Evolutionary conservation across 1,140 invertebrate genomes (phyloP).

Genomic region (Babylonia areolata): DNA sequence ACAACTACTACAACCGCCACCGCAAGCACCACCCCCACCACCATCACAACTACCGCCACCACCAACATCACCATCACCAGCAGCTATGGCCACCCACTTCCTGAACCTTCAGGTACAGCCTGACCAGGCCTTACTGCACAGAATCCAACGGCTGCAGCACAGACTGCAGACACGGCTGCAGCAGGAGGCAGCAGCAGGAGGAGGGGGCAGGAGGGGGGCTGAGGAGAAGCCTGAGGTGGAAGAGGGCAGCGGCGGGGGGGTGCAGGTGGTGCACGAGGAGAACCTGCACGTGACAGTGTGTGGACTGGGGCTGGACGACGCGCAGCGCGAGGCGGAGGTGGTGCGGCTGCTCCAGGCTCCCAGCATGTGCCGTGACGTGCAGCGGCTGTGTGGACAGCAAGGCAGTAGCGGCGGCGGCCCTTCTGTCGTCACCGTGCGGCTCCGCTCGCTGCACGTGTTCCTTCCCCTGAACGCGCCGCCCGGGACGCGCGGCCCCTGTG

Average conservation of each 20-base stretch:
- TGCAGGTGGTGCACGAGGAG: no score
- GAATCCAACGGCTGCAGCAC: background rate
- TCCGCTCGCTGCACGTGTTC: background rate
- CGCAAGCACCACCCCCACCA: no score
- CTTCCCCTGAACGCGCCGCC: background rate
- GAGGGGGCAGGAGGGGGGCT: background rate
- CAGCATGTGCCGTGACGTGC: background rate
- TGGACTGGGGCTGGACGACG: no score
- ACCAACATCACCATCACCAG: no score
- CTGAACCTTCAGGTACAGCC: background rate
- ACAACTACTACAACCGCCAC: no score
- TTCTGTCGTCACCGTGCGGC: no score
- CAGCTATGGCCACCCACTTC: background rate
- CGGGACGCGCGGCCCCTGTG: background rate
- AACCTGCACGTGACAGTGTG: no score
- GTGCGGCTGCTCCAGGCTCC: background rate
- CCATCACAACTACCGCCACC: no score
- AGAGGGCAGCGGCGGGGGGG: background rate
- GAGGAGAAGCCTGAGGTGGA: background rate
- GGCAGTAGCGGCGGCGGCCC: background rate
- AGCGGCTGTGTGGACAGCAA: background rate
- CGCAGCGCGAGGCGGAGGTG: no score
- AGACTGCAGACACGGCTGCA: background rate
- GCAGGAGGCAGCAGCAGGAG: background rate
- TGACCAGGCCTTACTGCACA: background rate